Evolutionary conservation across 2,797 vertebrate genomes (phyloP), one percentile per base, ranked within the genome.

Genomic region (Labroides dimidiatus): DNA sequence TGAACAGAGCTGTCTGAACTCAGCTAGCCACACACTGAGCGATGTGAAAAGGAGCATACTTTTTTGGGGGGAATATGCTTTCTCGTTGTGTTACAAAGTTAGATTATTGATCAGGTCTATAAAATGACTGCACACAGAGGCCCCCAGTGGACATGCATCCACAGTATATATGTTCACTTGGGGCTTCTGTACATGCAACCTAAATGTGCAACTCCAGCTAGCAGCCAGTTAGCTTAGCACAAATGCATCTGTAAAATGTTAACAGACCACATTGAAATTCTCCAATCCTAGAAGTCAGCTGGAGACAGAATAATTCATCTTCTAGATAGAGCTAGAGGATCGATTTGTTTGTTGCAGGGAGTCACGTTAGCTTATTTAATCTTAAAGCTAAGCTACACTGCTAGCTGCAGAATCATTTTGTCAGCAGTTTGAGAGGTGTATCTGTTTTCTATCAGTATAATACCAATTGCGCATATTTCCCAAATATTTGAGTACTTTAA

Each of bases 1-100:
- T 63, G 48, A 70, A 81, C 86, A 83, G 90, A 91, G 91, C 86
- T 83, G 85, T 78, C 88, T 81, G 87, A 89, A 88, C 82, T 68
- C 68, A 76, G 59, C 65, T 59, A 78, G 67, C 71, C 66, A 52
- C 70, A 64, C 59, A 66, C 59, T 15, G 39, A 45, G 10, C 10
- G 14, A n/a, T 27, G 19, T 16, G 2, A 41, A 23, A 15, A 33
- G 30, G 30, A 9, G 30, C 30, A 4, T 7, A 8, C 30, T 3
- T 57, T 21, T 17, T 49, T 23, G 41, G 62, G 57, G 19, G 24
- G 65, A 43, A 52, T 19, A 30, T 1, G 30, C 21, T 19, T 6
- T 6, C 33, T 51, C 0, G 0, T 47, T 57, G 42, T 61, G 17
- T 52, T 43, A 5, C 21, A 0, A 0, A 36, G 33, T 57, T 58